Percentiles rank a stretch among this genome's conserved stretches.
These are phyloP conservation scores for Gallinago stenura DNA, from an alignment of 2,797 vertebrate genomes.

Conservation along the genomic window DNA sequence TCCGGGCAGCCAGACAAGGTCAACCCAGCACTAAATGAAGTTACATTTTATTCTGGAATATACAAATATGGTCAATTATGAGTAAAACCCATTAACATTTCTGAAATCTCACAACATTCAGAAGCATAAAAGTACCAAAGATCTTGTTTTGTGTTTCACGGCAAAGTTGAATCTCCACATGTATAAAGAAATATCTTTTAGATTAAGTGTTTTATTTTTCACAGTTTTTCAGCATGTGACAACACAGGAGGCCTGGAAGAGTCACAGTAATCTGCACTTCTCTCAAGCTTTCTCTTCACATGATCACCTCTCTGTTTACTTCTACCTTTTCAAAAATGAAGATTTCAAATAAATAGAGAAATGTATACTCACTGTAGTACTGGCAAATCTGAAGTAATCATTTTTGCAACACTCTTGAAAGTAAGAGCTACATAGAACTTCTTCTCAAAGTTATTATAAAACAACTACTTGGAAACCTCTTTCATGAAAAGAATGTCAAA, in stretches of 20 bases:
- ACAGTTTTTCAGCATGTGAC: background rate
- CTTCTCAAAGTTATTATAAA: conserved; percentile 52
- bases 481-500: conserved; percentile 66
- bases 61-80: background rate
- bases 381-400: conserved; percentile 99
- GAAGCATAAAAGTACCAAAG: background rate
- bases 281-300: background rate
- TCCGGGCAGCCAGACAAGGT: background rate
- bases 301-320: background rate
- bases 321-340: background rate
- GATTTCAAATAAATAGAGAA: background rate
- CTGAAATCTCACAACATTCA: background rate
- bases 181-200: background rate
- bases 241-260: background rate
- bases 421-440: conserved; percentile 72
- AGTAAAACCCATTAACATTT: background rate
- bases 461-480: conserved; percentile 49
- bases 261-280: background rate
- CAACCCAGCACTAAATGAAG: background rate
- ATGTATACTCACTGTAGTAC: conserved; percentile 93
- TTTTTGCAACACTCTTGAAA: conserved; percentile 80
- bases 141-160: background rate
- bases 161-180: background rate
- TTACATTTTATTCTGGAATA: background rate
- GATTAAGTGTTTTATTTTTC: background rate